Conservation (phyloP, 2,113 vertebrate species). For the Orcinus orca region DNA sequence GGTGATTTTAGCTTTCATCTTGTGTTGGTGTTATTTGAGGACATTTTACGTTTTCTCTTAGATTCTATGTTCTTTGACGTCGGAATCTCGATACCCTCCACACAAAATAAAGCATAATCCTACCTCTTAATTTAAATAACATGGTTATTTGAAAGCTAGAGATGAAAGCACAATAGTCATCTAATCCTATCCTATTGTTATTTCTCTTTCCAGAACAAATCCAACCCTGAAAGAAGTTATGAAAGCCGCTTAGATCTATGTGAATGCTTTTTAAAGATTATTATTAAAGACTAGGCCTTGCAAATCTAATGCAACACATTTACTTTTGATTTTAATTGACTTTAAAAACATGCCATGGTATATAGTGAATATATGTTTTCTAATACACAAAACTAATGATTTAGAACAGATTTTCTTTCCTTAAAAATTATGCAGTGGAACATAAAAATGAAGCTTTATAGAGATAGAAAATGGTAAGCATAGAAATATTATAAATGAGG, state of each 20-base stretch:
- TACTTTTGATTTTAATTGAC: constrained; percentile 25
- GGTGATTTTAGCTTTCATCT: neutral
- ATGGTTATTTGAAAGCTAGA: neutral
- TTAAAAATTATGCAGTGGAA: constrained; percentile 38
- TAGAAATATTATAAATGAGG: constrained; percentile 49
- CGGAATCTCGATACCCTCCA: neutral
- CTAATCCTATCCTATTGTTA: neutral
- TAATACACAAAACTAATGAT: constrained; percentile 37
- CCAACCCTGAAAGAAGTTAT: neutral
- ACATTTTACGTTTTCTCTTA: neutral
- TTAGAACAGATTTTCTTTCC: constrained; percentile 32
- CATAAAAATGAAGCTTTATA: constrained; percentile 46
- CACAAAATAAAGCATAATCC: neutral
- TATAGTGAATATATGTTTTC: constrained; percentile 17
- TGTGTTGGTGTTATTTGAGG: neutral
- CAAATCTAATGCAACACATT: neutral
- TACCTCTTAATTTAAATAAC: neutral
- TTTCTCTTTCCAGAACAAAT: neutral
- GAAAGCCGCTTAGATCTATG: neutral
- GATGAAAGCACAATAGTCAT: neutral
- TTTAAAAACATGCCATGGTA: constrained; percentile 1
- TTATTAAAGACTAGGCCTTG: neutral
- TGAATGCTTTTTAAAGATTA: constrained; percentile 15
- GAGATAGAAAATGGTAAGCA: constrained; percentile 33
- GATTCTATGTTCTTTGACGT: neutral